Evolutionary conservation across 92 coral and sea anemone genomes (phyloP), one percentile per base, ranked within the genome.

Genomic region (Epizoanthus rinbou): DNA sequence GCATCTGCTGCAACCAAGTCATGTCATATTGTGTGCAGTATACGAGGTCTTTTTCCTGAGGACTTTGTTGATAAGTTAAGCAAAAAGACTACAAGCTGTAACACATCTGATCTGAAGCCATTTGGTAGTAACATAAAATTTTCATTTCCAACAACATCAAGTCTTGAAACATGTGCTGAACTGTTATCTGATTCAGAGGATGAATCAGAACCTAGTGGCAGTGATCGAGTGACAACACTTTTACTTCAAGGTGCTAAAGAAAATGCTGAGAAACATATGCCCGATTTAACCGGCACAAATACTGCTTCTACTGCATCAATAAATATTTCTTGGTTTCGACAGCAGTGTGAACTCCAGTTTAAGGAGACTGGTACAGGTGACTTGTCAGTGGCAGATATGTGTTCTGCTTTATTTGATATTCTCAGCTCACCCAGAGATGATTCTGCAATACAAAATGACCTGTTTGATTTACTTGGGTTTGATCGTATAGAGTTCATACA

Each of bases 351-450:
- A 64, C 62, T 86, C 33, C 86, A 90, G 64, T 92, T 92, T 83
- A 86, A 90, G 4, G 69, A 81, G 23, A 69, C 86, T 21, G 86
- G 90, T 1, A 79, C 80, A n/a, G 95, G 91, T 13, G 91, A 91
- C 73, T 31, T 94, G 24, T 80, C 92, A 39, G 91, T 92, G 5
- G 86, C 74, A 6, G 98, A 94, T 79, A 87, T 97, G 86, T 97
- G 98, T 43, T 97, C 98, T 6, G 99, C 98, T 8, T 58, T 97
- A 37, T 97, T 97, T 97, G 99, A 97, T 73, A 85, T 94, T 88
- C 88, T 97, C 59, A 89, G 97, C 65, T 97, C 99, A 3, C 97
- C 89, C 1, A 85, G 97, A 80, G 91, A 87, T 14, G 76, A 92
- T 78, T 89, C 91, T 15, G 99, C 88, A 80, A 92, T 97, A 54